Conservation (phyloP, 2,797 vertebrate genomes). For the Vipera latastei region DNA sequence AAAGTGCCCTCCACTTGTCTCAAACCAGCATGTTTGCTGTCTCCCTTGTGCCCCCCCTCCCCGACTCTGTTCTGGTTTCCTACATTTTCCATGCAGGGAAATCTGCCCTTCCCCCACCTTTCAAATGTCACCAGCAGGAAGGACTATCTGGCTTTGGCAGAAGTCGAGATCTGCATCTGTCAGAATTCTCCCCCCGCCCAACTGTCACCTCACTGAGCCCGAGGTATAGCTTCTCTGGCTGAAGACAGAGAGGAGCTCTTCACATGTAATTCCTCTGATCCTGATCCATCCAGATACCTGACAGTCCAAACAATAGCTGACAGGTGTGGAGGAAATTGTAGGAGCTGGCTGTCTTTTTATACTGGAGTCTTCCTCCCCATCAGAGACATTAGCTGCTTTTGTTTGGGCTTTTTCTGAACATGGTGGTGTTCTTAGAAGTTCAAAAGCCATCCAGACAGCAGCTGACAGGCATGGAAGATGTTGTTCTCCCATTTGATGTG, state of each 20-base stretch:
- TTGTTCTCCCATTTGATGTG: neutral
- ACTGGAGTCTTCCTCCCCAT: neutral
- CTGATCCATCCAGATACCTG: neutral
- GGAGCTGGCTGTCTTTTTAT: neutral
- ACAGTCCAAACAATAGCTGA: neutral
- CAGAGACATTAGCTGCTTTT: neutral
- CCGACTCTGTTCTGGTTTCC: neutral
- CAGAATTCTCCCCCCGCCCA: neutral
- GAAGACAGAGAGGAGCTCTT: neutral
- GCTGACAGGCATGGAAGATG: neutral
- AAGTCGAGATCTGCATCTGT: neutral
- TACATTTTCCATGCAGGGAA: neutral
- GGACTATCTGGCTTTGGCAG: neutral
- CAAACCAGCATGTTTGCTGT: neutral
- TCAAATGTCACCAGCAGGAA: neutral
- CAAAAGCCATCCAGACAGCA: neutral
- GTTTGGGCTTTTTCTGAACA: neutral
- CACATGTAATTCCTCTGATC: neutral
- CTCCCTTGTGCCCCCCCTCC: neutral
- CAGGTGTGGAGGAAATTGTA: neutral
- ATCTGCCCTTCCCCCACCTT: neutral
- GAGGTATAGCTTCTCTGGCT: neutral
- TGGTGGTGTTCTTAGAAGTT: neutral
- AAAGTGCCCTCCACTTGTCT: neutral
- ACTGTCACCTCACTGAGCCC: neutral